Evolutionary conservation across 2,797 vertebrate genomes (phyloP), one percentile per base, ranked within the genome.

Genomic region (Chloroceryle amazona): DNA sequence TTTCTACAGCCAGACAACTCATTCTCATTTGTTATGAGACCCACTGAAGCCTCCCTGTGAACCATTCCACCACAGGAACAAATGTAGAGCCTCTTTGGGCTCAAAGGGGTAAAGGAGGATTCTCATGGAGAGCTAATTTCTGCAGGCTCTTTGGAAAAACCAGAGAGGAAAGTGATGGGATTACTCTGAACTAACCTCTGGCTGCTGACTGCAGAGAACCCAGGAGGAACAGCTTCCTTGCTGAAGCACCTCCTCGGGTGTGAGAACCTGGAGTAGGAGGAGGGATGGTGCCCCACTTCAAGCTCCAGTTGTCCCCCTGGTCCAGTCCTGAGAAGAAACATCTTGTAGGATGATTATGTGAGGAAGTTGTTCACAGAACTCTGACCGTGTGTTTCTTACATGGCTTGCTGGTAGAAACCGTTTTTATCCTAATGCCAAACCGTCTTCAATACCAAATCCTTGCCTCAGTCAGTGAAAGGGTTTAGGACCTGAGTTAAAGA

Each of bases 41-140:
- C 13, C 20, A 35, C 13, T 25, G 63, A 71, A 85, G 37, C 13
- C 11, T 60, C 41, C 11, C 23, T 42, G 11, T 44, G 62, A 86
- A 25, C 3, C 1, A 1, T 14, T 35, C 15, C 20, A 47, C 11
- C 46, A 57, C 13, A 41, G 52, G 10, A 62, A 79, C 28, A 72
- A 91, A 46, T 2, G 0, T 33, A 52, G 22, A 76, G 60, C 33
- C n/a, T 3, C 28, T 89, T 80, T 22, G 41, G 42, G 63, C 33
- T 63, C 46, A 16, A 61, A 76, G 22, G 29, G 35, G 22, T 37
- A 63, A 91, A 83, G 35, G 35, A 72, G 7, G 26, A 57, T 41
- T 90, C 52, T 78, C 5, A 5, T 0, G 0, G 81, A 47, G 11
- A 62, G 46, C 21, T 70, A 0, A 0, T 44, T 90, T 80, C n/a